Conservation (phyloP, 2,888 invertebrate species). For the Cerastis leucographa region DNA sequence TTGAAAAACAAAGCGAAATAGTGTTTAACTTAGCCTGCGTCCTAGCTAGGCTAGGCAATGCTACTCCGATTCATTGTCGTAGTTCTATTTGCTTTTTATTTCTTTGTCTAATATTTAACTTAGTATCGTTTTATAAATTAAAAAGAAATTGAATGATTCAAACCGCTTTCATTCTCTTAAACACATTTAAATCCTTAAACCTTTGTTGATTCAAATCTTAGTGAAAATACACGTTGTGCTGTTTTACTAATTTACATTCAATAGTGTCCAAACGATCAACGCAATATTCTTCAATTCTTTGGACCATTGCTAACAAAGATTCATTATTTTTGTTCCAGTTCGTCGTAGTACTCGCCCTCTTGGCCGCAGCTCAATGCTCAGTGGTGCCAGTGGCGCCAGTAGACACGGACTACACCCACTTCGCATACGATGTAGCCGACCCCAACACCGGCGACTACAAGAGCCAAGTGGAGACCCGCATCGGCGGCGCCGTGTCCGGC, state of each 20-base stretch:
- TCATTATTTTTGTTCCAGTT: slow-evolving; percentile 75
- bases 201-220: neutral
- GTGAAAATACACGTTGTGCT: neutral
- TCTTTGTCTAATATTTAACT: neutral
- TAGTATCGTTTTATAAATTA: neutral
- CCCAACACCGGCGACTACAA: slow-evolving; percentile 91
- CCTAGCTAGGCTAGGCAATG: neutral
- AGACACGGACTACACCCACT: slow-evolving; percentile 89
- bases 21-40: neutral
- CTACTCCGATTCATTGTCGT: neutral
- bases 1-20: neutral
- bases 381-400: slow-evolving; percentile 89
- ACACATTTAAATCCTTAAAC: no score
- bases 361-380: slow-evolving; percentile 83
- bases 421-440: slow-evolving; percentile 90
- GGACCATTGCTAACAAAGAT: neutral
- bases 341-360: slow-evolving; percentile 85
- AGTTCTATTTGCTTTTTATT: neutral
- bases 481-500: slow-evolving; percentile 89
- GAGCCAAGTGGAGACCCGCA: slow-evolving; percentile 90
- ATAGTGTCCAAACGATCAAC: neutral
- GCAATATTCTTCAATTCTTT: neutral
- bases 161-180: neutral
- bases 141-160: neutral
- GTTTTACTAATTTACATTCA: neutral